A percentile compares a stretch with the other conserved stretches of the same genome.
Evolutionary conservation across 2,888 invertebrate species (phyloP).

Genomic region (Pollenia amentaria): DNA sequence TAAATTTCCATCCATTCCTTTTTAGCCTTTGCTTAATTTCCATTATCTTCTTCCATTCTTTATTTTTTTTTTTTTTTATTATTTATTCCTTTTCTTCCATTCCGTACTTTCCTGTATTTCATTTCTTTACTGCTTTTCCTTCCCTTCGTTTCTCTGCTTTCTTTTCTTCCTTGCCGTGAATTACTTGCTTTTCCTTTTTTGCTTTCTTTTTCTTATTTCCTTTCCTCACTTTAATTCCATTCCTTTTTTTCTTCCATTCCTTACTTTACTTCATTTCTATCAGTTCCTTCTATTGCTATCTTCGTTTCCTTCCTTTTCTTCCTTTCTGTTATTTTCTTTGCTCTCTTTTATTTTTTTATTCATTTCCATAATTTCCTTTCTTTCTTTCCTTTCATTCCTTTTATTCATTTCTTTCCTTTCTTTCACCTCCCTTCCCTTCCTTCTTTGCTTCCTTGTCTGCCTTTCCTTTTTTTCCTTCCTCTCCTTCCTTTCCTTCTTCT

Average conservation of each 20-base stretch:
- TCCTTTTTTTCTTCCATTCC: too few species aligned
- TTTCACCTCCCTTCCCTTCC: background rate
- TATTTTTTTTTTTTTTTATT: rapidly evolving
- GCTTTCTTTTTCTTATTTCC: too few species aligned
- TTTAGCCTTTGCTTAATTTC: too few species aligned
- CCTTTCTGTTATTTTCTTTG: background rate
- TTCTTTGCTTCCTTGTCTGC: background rate
- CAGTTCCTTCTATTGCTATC: background rate
- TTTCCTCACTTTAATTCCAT: background rate
- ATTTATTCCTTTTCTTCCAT: too few species aligned
- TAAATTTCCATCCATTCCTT: too few species aligned
- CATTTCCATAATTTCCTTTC: background rate
- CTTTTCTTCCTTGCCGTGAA: background rate
- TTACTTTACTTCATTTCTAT: background rate
- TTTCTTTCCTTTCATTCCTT: background rate
- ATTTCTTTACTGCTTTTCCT: too few species aligned
- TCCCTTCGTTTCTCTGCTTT: too few species aligned
- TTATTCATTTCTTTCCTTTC: background rate
- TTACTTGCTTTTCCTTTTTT: too few species aligned
- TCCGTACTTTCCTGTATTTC: too few species aligned
- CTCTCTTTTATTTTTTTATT: background rate
- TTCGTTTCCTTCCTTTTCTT: background rate
- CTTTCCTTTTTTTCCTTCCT: background rate
- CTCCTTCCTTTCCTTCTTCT: too few species aligned
- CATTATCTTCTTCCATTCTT: too few species aligned